Conservation (phyloP, 2,797 vertebrate genomes). For the Mormyrops boulengeri region DNA sequence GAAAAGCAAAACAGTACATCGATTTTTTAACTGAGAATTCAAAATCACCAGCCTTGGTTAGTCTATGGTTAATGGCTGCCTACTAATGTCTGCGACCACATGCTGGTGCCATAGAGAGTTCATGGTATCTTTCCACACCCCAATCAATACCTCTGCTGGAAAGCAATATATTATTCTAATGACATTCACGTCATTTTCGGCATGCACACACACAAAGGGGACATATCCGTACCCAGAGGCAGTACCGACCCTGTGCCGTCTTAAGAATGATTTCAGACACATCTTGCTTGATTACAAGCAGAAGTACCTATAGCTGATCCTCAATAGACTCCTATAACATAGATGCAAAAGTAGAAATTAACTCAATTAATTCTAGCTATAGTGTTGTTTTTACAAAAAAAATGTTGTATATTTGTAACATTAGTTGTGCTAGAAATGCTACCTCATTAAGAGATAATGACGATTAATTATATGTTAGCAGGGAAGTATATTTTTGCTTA, state of each 20-base stretch:
- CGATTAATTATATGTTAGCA: not conserved
- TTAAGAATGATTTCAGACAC: not conserved
- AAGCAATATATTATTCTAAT: not conserved
- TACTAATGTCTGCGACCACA: not conserved
- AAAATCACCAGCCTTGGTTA: not conserved
- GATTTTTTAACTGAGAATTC: not conserved
- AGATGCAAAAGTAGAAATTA: not conserved
- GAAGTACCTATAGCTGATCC: not conserved
- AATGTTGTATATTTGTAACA: not conserved
- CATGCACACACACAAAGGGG: not conserved
- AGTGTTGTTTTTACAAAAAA: not conserved
- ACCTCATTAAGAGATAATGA: not conserved
- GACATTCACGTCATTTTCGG: not conserved
- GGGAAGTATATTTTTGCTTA: not conserved
- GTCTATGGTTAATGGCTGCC: not conserved
- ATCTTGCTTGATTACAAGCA: not conserved
- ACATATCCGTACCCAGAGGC: not conserved
- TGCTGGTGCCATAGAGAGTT: not conserved
- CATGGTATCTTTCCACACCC: not conserved
- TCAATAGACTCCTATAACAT: not conserved
- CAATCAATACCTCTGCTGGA: not conserved
- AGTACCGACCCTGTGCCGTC: not conserved
- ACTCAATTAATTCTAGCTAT: too few relatives aligned
- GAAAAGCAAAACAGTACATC: not conserved
- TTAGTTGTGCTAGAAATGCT: not conserved